Percentiles rank a stretch among this genome's conserved stretches.
Conservation (phyloP, 2,888 invertebrate species). For the Crioceris asparagi region DNA sequence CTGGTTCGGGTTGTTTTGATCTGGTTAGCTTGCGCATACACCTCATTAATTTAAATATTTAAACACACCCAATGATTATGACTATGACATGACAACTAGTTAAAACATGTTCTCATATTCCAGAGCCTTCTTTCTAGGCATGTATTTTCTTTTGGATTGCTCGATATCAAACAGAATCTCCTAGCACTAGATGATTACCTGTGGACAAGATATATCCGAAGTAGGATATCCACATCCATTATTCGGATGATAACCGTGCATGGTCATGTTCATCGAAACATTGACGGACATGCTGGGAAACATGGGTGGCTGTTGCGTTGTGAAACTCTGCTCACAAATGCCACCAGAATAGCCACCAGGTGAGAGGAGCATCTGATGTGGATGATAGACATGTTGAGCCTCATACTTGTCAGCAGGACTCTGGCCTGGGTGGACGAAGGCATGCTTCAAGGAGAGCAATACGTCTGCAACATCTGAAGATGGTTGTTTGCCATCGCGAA, state of each 20-base stretch:
- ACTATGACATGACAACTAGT: too few species aligned
- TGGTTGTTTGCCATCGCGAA: constrained; percentile 26
- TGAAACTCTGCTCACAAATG: constrained; percentile 29
- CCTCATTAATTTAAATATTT: too few species aligned
- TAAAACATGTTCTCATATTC: too few species aligned
- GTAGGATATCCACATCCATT: constrained; percentile 33
- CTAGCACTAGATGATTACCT: too few species aligned
- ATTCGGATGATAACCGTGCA: constrained; percentile 62
- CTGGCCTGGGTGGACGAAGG: constrained; percentile 70
- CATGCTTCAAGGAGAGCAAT: constrained; percentile 75
- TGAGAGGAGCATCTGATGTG: constrained; percentile 48
- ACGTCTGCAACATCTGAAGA: constrained; percentile 71
- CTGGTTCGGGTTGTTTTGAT: too few species aligned
- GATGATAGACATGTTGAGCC: constrained; percentile 22
- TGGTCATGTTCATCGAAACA: constrained; percentile 97
- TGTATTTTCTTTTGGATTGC: too few species aligned
- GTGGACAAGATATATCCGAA: constrained; percentile 55
- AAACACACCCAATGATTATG: too few species aligned
- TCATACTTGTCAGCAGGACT: constrained; percentile 24
- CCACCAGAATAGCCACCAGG: constrained; percentile 38
- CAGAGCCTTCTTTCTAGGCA: too few species aligned
- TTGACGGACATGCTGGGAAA: constrained; percentile 95
- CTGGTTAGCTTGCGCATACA: too few species aligned
- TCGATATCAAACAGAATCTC: too few species aligned
- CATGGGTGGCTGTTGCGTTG: constrained; percentile 39